Percentiles rank a stretch among this genome's conserved stretches.
Evolutionary conservation across 92 coral and sea anemone genomes (phyloP).

Genomic region (Porites rus): DNA sequence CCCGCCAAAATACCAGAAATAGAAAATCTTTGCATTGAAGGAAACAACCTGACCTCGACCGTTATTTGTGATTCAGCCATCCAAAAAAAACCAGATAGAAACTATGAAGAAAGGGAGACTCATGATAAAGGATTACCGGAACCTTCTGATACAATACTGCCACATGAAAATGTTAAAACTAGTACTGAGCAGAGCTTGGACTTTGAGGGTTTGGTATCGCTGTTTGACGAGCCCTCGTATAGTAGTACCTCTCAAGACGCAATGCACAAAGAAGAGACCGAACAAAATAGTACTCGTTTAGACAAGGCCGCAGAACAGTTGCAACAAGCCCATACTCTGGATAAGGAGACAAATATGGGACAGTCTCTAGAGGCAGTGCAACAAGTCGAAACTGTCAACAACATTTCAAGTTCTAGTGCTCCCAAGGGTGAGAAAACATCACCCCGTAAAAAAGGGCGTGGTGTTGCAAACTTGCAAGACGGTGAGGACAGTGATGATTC

Average conservation of each 20-base stretch:
- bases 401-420: background rate
- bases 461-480: background rate
- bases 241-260: background rate
- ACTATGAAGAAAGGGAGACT: background rate
- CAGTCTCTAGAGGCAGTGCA: background rate
- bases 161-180: background rate
- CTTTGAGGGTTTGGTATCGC: conserved; percentile 38
- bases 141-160: background rate
- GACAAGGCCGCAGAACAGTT: background rate
- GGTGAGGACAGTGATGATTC: background rate
- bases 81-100: background rate
- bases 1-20: background rate
- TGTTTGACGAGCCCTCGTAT: conserved; percentile 33
- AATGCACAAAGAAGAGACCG: background rate
- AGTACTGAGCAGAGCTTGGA: conserved; percentile 11
- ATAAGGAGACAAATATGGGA: background rate
- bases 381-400: background rate
- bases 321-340: background rate
- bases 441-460: background rate
- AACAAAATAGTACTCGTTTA: background rate
- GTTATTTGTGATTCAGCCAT: background rate
- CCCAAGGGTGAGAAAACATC: background rate
- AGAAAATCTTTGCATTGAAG: background rate
- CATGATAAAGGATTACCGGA: no score
- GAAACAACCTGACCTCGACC: background rate